Percentiles rank a stretch among this genome's conserved stretches.
phyloP scores from a whole-genome alignment of 2,888 invertebrate genomes.

The Tetranychus piercei region DNA sequence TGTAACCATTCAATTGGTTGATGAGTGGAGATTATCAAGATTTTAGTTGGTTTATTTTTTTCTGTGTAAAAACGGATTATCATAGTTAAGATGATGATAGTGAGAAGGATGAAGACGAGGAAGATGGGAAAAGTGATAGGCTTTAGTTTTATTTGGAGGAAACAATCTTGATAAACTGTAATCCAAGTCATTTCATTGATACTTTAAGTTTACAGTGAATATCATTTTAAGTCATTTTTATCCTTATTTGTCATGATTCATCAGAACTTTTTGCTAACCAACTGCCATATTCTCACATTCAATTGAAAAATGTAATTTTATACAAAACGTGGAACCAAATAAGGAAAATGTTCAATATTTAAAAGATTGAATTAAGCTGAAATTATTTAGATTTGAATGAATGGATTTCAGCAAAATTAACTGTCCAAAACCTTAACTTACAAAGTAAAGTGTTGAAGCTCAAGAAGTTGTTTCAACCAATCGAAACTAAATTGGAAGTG shows the following conservation, averaged over 20 bases:
- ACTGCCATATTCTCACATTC: neutral
- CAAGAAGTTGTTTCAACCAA: too few species aligned
- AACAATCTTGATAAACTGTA: neutral
- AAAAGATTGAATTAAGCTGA: neutral
- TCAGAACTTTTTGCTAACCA: neutral
- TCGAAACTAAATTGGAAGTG: too few species aligned
- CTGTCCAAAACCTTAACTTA: too few species aligned
- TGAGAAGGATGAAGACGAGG: neutral
- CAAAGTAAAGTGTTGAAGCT: too few species aligned
- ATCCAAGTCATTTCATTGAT: neutral
- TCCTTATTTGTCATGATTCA: neutral
- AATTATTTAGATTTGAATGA: slow-evolving; percentile 2
- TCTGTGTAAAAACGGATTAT: neutral
- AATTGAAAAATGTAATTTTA: too few species aligned
- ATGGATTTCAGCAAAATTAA: neutral
- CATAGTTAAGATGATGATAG: neutral
- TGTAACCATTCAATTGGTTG: neutral
- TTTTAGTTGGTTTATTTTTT: neutral
- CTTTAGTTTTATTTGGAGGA: neutral
- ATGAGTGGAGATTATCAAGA: neutral
- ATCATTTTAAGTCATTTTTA: neutral
- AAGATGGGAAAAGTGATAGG: neutral
- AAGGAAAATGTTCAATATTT: too few species aligned
- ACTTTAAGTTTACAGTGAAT: neutral
- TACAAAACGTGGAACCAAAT: too few species aligned